Conservation (phyloP, 1,140 invertebrate genomes). For the Drosophila pectinifera region DNA sequence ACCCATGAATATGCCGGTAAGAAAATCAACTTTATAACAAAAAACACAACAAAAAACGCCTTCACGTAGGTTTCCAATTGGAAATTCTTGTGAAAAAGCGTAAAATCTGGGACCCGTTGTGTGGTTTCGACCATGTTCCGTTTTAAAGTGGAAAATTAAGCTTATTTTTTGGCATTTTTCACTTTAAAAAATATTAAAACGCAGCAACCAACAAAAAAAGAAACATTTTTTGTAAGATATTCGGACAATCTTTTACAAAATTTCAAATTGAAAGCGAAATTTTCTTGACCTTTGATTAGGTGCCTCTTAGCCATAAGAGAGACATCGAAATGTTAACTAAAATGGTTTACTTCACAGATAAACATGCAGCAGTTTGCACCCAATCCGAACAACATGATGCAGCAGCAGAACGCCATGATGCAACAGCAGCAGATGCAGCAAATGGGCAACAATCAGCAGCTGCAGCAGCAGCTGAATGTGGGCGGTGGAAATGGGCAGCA, state of each 20-base stretch:
- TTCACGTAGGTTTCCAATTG: too few species aligned
- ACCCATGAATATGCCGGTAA: slow-evolving; percentile 82
- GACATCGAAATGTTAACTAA: not conserved
- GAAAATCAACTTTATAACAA: not conserved
- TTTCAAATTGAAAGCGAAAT: not conserved
- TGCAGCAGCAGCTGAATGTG: slow-evolving; percentile 74
- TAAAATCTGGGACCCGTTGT: too few species aligned
- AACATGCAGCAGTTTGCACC: slow-evolving; percentile 80
- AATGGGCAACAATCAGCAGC: slow-evolving; percentile 70
- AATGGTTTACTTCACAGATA: slow-evolving; percentile 40
- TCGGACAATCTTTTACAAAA: not conserved
- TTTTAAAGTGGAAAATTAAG: too few species aligned
- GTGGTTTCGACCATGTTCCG: too few species aligned
- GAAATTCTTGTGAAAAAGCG: too few species aligned
- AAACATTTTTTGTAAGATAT: not conserved
- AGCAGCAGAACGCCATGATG: slow-evolving; percentile 69
- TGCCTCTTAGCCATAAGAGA: not conserved
- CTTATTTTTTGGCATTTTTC: too few species aligned
- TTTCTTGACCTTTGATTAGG: slow-evolving; percentile 1
- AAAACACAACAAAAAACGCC: too few species aligned
- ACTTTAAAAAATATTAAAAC: not conserved
- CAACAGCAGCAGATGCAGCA: slow-evolving; percentile 71
- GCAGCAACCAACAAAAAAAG: not conserved
- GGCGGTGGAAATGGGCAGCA: slow-evolving; percentile 71
- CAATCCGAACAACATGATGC: slow-evolving; percentile 79